Conservation (phyloP, 2,113 vertebrate genomes). For the Blennius ocellaris region DNA sequence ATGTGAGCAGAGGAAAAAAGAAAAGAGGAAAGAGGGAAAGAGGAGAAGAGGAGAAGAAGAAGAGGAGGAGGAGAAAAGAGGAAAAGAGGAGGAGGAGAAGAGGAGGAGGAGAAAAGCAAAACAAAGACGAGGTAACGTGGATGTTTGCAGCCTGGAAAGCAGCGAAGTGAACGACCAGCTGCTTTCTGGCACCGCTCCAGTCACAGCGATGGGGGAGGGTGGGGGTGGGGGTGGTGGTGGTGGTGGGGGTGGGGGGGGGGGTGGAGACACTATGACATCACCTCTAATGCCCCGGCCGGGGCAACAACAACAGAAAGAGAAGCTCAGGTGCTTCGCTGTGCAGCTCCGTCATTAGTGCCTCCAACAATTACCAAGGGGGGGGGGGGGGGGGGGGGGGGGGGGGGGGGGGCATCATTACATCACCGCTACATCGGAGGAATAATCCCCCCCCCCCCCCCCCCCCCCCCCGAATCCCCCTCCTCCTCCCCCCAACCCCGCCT, state of each 20-base stretch:
- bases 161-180: conserved; percentile 25
- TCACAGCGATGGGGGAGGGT: conserved; percentile 48
- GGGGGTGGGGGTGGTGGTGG: conserved; percentile 42
- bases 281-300: conserved; percentile 69
- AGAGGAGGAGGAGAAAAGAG: too few species aligned
- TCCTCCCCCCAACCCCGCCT: conserved; percentile 26
- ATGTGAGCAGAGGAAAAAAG: too few species aligned
- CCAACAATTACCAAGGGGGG: conserved; percentile 44
- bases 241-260: too few species aligned
- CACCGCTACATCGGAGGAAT: conserved; percentile 72
- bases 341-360: conserved; percentile 65
- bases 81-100: too few species aligned
- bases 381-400: background rate
- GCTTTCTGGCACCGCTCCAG: conserved; percentile 59
- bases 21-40: too few species aligned
- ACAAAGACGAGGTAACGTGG: too few species aligned
- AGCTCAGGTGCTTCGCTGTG: conserved; percentile 76
- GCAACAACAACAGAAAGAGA: conserved; percentile 65
- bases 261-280: conserved; percentile 83
- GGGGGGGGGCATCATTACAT: conserved; percentile 75
- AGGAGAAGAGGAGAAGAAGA: too few species aligned
- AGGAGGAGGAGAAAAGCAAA: too few species aligned
- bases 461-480: background rate
- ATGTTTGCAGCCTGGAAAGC: conserved; percentile 35
- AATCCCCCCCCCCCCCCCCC: conserved; percentile 22